These are phyloP conservation scores for Cephus pygmeus DNA, from an alignment of 2,888 invertebrate genomes.

Conservation along the genomic window DNA sequence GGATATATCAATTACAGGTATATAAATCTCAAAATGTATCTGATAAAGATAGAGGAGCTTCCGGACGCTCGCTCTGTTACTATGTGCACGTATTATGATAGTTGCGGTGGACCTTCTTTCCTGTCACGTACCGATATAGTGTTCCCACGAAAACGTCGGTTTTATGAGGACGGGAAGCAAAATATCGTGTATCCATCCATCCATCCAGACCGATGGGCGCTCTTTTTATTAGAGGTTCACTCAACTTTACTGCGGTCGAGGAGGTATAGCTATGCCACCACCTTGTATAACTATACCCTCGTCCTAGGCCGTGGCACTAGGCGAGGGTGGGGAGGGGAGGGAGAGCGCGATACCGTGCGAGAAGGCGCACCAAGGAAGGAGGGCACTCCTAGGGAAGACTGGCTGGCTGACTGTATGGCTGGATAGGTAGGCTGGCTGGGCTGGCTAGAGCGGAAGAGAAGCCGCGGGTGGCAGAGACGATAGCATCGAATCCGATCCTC, in stretches of 20 bases:
- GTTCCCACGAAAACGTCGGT: constrained; percentile 56
- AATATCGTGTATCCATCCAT: constrained; percentile 57
- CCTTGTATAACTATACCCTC: too few species aligned
- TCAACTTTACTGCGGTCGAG: constrained; percentile 1
- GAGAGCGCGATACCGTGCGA: not conserved
- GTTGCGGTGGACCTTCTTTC: constrained; percentile 53
- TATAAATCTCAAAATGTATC: not conserved
- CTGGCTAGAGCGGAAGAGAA: constrained; percentile 16
- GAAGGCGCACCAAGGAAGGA: not conserved
- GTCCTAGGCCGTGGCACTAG: not conserved
- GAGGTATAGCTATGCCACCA: not conserved
- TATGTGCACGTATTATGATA: constrained; percentile 51
- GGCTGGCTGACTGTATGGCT: not conserved
- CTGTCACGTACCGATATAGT: constrained; percentile 48
- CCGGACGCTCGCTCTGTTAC: not conserved
- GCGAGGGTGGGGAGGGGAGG: not conserved
- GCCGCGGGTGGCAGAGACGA: constrained; percentile 38
- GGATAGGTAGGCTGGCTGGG: not conserved
- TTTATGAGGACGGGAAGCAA: constrained; percentile 57
- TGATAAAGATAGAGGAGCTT: not conserved
- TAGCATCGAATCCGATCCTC: constrained; percentile 55
- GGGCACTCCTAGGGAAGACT: not conserved
- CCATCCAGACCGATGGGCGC: constrained; percentile 19
- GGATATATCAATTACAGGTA: not conserved
- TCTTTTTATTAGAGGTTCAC: constrained; percentile 25